phyloP scores from a whole-genome alignment of 2,113 vertebrate genomes.

The Nycticebus coucang region DNA sequence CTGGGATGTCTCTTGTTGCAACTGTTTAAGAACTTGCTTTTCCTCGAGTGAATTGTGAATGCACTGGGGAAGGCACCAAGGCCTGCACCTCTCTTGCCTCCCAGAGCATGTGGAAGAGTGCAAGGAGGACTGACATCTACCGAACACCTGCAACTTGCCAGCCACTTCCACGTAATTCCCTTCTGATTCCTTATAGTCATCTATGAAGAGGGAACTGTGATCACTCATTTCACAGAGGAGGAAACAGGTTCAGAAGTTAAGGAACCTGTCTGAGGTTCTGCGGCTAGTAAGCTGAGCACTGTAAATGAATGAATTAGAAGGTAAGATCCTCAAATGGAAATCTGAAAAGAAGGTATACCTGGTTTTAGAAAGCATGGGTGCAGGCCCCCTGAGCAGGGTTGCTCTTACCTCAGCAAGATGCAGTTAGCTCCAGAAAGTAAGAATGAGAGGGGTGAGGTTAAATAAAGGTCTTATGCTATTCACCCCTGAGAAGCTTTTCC shows the following conservation, averaged over 20 bases:
- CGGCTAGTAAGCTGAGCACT: background rate
- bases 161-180: background rate
- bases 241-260: background rate
- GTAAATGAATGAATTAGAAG: background rate
- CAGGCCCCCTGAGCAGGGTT: background rate
- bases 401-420: background rate
- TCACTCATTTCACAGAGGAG: background rate
- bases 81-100: background rate
- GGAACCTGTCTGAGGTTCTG: background rate
- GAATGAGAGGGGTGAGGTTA: background rate
- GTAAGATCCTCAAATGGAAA: background rate
- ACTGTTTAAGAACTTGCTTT: background rate
- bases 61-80: background rate
- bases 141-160: background rate
- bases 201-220: background rate
- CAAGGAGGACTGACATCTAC: background rate
- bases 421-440: background rate
- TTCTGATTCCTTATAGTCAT: background rate
- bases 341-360: background rate
- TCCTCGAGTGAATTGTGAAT: background rate
- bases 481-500: background rate
- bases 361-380: slow-evolving; percentile 24
- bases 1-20: background rate
- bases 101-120: background rate
- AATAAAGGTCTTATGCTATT: background rate